Conservation (phyloP, 2,888 invertebrate species). For the Calliopum simillimum region DNA sequence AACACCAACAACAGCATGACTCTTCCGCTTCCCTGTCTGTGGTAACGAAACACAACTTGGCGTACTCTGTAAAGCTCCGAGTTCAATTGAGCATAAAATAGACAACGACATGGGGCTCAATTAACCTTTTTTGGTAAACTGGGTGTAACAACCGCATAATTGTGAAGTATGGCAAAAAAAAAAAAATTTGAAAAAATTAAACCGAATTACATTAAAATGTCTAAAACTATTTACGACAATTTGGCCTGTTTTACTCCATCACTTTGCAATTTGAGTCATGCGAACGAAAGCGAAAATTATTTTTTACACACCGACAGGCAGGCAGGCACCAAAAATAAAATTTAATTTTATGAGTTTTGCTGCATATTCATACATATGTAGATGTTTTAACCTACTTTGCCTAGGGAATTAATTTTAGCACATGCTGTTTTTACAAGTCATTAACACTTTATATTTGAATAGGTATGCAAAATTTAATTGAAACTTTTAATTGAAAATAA, state of each 20-base stretch:
- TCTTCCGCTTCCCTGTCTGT: too few relatives aligned
- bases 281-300: background rate
- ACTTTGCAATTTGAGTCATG: background rate
- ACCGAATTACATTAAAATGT: background rate
- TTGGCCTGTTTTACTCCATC: background rate
- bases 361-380: too few relatives aligned
- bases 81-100: slow-evolving; percentile 11
- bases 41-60: too few relatives aligned
- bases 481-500: too few relatives aligned
- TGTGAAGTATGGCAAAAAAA: slow-evolving; percentile 1
- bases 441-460: too few relatives aligned
- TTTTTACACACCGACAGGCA: background rate
- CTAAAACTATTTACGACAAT: background rate
- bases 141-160: slow-evolving; percentile 35
- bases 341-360: background rate
- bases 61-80: background rate
- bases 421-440: too few relatives aligned
- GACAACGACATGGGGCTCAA: slow-evolving; percentile 31
- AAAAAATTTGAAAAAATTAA: background rate
- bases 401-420: slow-evolving; percentile 7
- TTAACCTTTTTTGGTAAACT: slow-evolving; percentile 42
- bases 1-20: background rate
- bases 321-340: too few relatives aligned
- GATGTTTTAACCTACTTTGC: slow-evolving; percentile 7
- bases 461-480: too few relatives aligned